Base-by-base conservation (phyloP, 2,797 vertebrate genomes). In the Clarias fuscus region DNA sequence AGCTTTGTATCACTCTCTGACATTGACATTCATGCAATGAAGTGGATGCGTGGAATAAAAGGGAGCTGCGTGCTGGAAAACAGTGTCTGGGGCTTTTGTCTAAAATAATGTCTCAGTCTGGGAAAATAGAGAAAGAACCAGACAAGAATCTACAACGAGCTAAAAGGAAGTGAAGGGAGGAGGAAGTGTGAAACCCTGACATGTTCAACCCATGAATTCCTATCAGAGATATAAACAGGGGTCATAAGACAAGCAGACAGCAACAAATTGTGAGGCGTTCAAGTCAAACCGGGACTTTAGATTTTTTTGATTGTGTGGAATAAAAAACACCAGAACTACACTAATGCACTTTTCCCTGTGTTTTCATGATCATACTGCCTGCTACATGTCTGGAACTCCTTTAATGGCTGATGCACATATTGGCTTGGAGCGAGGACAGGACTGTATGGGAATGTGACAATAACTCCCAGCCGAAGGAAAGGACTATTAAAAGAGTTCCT, bases 21-120 rank as follows among this genome's bases (percentile, higher is more conserved):
- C 37, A n/a, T 27, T 22, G 48, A 76, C 56, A 5, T 75, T 53
- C 13, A n/a, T 53, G 5, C 24, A 56, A 2, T 18, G 18, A 40
- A n/a, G 59, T 62, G 13, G 61, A 33, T 84, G 67, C 72, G 68
- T 24, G 68, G 37, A 78, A 80, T 88, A 59, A 72, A 86, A 83
- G 14, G 27, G 11, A 78, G 18, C 6, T n/a, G 8, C 18, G 30
- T 77, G 20, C 20, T 86, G 84, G 65, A 27, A 86, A 17, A 56
- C 43, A 48, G 18, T 37, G 82, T 85, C 79, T 40, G 20, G 3
- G 40, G 68, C 30, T 20, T 80, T 77, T 75, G 56, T 27, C 22
- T 67, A 6, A 48, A 59, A 43, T 80, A 83, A 56, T 30, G 30
- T 83, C 67, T 85, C 27, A 72, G 56, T 79, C 1, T 43, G 7